Percentiles rank a stretch among this genome's conserved stretches.
These are phyloP conservation scores for Athrips mouffetella DNA, from an alignment of 2,888 invertebrate genomes.

Conservation along the genomic window DNA sequence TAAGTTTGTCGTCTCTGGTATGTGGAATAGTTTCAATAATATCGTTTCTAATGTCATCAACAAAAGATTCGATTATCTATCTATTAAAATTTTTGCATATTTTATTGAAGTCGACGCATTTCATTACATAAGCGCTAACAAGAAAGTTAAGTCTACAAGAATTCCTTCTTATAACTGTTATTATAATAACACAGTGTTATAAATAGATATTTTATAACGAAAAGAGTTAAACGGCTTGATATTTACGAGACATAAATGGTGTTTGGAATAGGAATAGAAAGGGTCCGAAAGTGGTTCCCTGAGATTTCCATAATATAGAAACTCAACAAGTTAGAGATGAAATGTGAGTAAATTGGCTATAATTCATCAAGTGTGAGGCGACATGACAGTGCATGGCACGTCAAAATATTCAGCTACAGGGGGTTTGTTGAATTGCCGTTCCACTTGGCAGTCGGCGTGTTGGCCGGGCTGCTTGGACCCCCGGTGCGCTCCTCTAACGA, in stretches of 20 bases:
- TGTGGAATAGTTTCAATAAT: constrained; percentile 34
- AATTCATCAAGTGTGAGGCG: constrained; percentile 58
- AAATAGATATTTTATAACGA: constrained; percentile 11
- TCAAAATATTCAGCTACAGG: constrained; percentile 72
- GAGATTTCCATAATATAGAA: constrained; percentile 11
- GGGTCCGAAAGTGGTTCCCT: constrained; percentile 3
- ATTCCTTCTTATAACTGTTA: constrained; percentile 9
- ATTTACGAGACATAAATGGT: constrained; percentile 10
- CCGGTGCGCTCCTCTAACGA: constrained; percentile 71
- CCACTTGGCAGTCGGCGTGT: constrained; percentile 66
- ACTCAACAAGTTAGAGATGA: constrained; percentile 13
- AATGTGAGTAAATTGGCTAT: constrained; percentile 21
- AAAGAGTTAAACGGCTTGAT: constrained; percentile 8
- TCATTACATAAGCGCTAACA: constrained; percentile 25
- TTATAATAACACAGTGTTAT: constrained; percentile 5
- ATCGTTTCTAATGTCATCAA: constrained; percentile 44
- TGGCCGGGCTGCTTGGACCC: constrained; percentile 70
- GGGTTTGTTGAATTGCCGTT: constrained; percentile 61
- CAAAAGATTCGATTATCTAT: constrained; percentile 40
- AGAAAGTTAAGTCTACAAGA: constrained; percentile 16
- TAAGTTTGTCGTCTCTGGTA: constrained; percentile 29
- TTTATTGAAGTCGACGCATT: constrained; percentile 30
- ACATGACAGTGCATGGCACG: constrained; percentile 59
- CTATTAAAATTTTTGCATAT: constrained; percentile 44
- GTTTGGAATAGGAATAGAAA: constrained; percentile 11